A percentile compares a stretch with the other conserved stretches of the same genome.
phyloP scores from a whole-genome alignment of 2,113 vertebrate genomes.

The Mustelus asterias region DNA sequence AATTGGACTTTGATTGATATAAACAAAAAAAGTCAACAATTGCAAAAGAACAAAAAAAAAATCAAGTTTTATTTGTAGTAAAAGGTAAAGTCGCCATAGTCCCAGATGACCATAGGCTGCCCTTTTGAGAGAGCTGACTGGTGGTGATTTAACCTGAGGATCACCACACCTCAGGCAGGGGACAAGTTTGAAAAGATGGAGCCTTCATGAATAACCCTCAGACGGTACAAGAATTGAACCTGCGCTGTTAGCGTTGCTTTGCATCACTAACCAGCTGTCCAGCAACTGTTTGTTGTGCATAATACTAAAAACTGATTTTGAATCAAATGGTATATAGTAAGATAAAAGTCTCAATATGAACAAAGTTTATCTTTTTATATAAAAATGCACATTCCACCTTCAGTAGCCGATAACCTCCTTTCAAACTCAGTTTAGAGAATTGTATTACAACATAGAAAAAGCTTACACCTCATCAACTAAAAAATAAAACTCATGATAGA shows the following conservation, averaged over 20 bases:
- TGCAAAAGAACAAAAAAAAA: not conserved
- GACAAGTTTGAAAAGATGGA: no score
- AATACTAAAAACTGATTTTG: not conserved
- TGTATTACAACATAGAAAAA: not conserved
- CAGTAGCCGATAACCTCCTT: not conserved
- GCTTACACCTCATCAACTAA: not conserved
- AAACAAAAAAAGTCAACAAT: not conserved
- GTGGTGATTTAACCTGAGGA: no score
- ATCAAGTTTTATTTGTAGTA: not conserved
- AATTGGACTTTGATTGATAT: no score
- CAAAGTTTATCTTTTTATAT: not conserved
- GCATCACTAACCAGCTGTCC: no score
- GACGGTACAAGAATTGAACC: no score
- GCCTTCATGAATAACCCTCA: no score
- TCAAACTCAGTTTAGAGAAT: not conserved
- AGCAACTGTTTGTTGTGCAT: no score
- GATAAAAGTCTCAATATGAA: not conserved
- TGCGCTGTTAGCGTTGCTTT: no score
- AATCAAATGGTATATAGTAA: not conserved
- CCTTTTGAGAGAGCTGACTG: no score
- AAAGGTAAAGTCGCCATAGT: no score
- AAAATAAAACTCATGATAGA: not conserved
- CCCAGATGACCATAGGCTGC: no score
- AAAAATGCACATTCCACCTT: not conserved
- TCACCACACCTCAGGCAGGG: no score